phyloP scores from a whole-genome alignment of 2,113 vertebrate species.

The Rhagologus leucostigma region DNA sequence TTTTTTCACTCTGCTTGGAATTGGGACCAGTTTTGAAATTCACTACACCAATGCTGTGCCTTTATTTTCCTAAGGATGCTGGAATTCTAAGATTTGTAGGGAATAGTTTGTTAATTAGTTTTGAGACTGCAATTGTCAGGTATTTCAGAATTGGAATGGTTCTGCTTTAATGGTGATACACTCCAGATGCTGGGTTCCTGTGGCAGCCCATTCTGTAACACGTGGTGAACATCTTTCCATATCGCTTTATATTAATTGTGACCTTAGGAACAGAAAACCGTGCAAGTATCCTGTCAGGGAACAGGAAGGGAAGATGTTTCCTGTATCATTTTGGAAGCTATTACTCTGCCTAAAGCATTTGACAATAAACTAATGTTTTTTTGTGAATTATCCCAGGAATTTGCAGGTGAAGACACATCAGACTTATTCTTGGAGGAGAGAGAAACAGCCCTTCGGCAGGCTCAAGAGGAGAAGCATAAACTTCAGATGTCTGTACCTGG shows the following conservation, averaged over 20 bases:
- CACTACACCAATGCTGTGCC: not conserved
- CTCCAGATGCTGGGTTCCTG: not conserved
- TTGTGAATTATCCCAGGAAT: conserved; percentile 77
- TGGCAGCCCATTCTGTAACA: not conserved
- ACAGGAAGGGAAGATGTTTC: not conserved
- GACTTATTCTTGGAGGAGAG: conserved; percentile 95
- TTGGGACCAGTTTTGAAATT: not conserved
- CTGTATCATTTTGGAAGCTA: not conserved
- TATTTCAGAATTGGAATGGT: not conserved
- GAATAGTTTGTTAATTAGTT: not conserved
- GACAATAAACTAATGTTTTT: not conserved
- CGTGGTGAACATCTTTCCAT: rapidly evolving
- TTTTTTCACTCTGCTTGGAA: not conserved
- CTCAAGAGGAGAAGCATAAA: conserved; percentile 97
- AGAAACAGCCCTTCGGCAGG: conserved; percentile 89
- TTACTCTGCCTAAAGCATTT: not conserved
- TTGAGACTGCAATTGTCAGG: not conserved
- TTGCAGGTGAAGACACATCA: conserved; percentile 94
- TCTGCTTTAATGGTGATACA: not conserved
- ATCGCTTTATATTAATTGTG: not conserved
- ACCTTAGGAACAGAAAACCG: not conserved
- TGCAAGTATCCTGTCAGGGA: not conserved
- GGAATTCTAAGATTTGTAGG: not conserved
- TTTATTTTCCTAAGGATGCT: not conserved
- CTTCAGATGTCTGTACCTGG: conserved; percentile 96